Evolutionary conservation across 2,888 invertebrate species (phyloP).

Genomic region (Leistus spinibarbis): DNA sequence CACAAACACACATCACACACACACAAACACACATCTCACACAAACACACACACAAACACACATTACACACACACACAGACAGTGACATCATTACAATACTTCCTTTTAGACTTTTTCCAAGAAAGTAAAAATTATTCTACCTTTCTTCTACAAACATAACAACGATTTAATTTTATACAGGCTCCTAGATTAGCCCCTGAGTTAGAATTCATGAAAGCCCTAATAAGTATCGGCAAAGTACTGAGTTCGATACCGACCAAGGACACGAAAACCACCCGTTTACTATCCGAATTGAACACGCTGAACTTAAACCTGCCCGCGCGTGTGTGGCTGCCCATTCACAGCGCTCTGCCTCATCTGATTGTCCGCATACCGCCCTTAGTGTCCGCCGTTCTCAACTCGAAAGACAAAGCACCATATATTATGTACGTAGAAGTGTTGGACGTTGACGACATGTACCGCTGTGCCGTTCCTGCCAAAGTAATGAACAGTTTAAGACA

Average conservation of each 20-base stretch:
- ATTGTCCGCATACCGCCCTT: conserved; percentile 96
- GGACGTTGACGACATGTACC: conserved; percentile 82
- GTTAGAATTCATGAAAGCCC: conserved; percentile 84
- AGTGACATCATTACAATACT: no score
- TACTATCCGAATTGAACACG: conserved; percentile 91
- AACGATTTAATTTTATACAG: conserved; percentile 53
- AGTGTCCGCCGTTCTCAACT: conserved; percentile 97
- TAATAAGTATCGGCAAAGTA: conserved; percentile 85
- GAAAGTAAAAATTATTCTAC: no score
- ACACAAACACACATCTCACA: no score
- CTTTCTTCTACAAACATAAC: neutral
- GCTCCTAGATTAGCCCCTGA: conserved; percentile 84
- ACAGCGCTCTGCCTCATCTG: conserved; percentile 84
- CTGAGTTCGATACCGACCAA: conserved; percentile 82
- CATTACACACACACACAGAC: no score
- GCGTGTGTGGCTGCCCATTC: conserved; percentile 95
- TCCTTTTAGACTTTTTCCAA: no score
- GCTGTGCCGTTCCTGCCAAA: conserved; percentile 88
- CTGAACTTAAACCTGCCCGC: conserved; percentile 97
- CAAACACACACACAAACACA: no score
- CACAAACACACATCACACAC: no score
- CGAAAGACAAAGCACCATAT: conserved; percentile 98
- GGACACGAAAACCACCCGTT: conserved; percentile 89
- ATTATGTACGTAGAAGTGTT: conserved; percentile 97
- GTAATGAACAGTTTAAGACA: conserved; percentile 85